Evolutionary conservation across 2,113 vertebrate genomes (phyloP), one percentile per base, ranked within the genome.

Genomic region (Paracyprichromis sp.): DNA sequence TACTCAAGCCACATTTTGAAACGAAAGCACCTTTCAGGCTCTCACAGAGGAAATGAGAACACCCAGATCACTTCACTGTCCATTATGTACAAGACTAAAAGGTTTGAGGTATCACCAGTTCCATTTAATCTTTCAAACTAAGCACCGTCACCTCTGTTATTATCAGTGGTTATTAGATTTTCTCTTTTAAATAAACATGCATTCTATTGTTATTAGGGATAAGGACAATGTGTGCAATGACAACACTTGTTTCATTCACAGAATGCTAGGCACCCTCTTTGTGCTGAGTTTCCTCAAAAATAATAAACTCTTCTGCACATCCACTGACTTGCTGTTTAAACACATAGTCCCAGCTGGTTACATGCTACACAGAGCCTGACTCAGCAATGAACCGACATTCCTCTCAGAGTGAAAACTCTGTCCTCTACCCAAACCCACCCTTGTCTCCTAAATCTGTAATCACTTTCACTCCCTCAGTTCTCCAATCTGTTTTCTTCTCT

Each of bases 281-380:
- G 31, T 40, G 57, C 59, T 69, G 36, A 86, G 36, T 54, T 43
- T 38, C 53, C 36, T 71, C 26, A 45, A 56, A 56, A 56, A 52
- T n/a, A n/a, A 47, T 57, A 38, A 40, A 61, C 40, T 56, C 26
- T 31, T 57, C 59, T 50, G 50, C 53, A 52, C 76, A 47, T 50
- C 43, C 53, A 83, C 66, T 9, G 83, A 80, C 86, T 78, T 89
- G 84, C 83, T 91, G 88, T 56, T 92, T 88, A 84, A 86, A 89
- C 47, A 19, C 88, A 88, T 47, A 59, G 84, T 94, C 93, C 91
- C 93, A 93, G 92, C 83, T 92, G 93, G 91, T 89, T 91, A 56
- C 52, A 80, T 83, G 92, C 92, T 86, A 94, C 92, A 95, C 92
- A 50, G 79, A 92, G 61, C 45, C 95, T 96, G 95, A 96, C 93